Conservation (phyloP, 1,140 invertebrate species). For the Oncopeltus fasciatus region DNA sequence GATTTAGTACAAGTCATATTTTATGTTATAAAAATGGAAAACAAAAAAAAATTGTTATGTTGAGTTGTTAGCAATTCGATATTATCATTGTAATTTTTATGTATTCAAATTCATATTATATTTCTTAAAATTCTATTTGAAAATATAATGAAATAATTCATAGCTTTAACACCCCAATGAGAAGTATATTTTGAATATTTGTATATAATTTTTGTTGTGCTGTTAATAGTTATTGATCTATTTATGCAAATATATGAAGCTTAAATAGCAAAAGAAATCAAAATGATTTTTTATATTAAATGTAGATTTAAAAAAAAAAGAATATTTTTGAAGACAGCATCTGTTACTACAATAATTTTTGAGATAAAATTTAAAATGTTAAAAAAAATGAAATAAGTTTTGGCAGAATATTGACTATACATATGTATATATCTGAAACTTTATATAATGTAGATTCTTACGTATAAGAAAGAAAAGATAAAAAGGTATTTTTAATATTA, state of each 20-base stretch:
- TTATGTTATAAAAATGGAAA: neutral
- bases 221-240: conserved; percentile 2
- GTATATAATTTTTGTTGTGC: conserved; percentile 8
- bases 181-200: conserved; percentile 12
- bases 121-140: no score
- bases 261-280: neutral
- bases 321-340: neutral
- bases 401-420: neutral
- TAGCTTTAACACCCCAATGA: conserved; percentile 4
- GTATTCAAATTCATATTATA: neutral
- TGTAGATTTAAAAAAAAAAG: conserved; percentile 3
- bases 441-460: conserved; percentile 7
- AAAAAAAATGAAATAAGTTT: neutral
- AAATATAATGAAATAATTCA: neutral
- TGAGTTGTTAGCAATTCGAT: neutral
- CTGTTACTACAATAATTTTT: neutral
- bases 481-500: conserved; percentile 7
- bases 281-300: conserved; percentile 1
- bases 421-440: conserved; percentile 3
- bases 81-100: neutral
- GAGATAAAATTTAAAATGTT: neutral
- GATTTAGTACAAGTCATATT: no score
- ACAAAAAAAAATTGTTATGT: neutral
- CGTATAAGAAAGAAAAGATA: no score
- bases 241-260: neutral